phyloP scores from a whole-genome alignment of 2,888 invertebrate genomes.

The Athetis lepigone region DNA sequence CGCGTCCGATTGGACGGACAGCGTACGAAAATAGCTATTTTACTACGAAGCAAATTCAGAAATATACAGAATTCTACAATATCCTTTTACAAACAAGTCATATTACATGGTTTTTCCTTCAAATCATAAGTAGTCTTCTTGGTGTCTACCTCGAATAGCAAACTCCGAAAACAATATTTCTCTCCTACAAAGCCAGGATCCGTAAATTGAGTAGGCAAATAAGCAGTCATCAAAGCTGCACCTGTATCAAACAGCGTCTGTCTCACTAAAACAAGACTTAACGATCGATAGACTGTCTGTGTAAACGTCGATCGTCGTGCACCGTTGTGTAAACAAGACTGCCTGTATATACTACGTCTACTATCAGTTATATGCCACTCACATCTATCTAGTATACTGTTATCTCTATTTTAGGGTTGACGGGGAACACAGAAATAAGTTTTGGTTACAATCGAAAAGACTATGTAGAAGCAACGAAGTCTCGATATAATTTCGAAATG shows the following conservation, averaged over 20 bases:
- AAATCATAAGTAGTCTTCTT: no score
- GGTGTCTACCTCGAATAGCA: background rate
- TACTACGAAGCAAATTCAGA: constrained; percentile 4
- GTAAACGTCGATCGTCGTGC: constrained; percentile 45
- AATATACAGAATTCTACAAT: background rate
- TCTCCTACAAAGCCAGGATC: background rate
- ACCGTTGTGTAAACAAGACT: constrained; percentile 49
- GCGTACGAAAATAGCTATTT: constrained; percentile 2
- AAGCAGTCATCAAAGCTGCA: constrained; percentile 30
- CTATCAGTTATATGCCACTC: constrained; percentile 21
- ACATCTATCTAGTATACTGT: constrained; percentile 28
- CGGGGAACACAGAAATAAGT: background rate
- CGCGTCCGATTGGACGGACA: constrained; percentile 10
- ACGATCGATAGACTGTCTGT: constrained; percentile 31
- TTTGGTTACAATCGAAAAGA: background rate
- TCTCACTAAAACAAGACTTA: constrained; percentile 46
- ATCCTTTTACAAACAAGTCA: background rate
- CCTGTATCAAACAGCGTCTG: constrained; percentile 41
- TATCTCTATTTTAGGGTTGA: constrained; percentile 33
- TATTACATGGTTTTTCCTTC: no score
- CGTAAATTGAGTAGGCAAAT: constrained; percentile 20
- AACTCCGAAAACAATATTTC: background rate
- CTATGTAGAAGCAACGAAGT: no score
- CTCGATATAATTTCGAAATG: no score
- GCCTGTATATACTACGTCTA: constrained; percentile 20